phyloP scores from a whole-genome alignment of 2,113 vertebrate genomes.

The Rhynchopsitta pachyrhyncha region DNA sequence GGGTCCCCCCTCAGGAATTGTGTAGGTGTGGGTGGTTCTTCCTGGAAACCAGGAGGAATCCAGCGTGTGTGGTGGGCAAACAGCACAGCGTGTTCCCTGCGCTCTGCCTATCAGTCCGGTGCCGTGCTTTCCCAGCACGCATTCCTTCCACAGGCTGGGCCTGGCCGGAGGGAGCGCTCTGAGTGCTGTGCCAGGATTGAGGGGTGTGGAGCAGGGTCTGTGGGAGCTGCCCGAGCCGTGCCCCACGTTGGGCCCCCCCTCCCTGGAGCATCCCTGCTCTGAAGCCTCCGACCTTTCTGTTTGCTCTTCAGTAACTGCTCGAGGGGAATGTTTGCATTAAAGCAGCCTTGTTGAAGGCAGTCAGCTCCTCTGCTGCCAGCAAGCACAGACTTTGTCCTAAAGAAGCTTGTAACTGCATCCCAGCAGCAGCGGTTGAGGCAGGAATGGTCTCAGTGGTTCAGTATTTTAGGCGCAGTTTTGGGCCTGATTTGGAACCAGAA shows the following conservation, averaged over 20 bases:
- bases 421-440: neutral
- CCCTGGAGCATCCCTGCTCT: neutral
- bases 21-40: constrained; percentile 26
- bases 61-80: neutral
- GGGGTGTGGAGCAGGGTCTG: neutral
- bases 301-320: neutral
- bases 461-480: neutral
- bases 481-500: neutral
- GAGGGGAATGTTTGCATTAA: neutral
- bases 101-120: neutral
- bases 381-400: neutral
- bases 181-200: neutral
- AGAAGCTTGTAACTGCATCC: neutral
- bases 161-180: neutral
- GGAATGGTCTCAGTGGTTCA: neutral
- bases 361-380: neutral
- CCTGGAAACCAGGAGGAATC: neutral
- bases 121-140: neutral
- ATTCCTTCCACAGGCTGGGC: constrained; percentile 16
- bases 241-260: accelerated
- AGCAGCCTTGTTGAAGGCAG: too few relatives aligned
- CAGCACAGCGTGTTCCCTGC: neutral
- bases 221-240: neutral
- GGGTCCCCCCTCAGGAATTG: neutral
- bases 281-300: neutral